Conservation (phyloP, 2,797 vertebrate species). For the Coregonus suidteri region DNA sequence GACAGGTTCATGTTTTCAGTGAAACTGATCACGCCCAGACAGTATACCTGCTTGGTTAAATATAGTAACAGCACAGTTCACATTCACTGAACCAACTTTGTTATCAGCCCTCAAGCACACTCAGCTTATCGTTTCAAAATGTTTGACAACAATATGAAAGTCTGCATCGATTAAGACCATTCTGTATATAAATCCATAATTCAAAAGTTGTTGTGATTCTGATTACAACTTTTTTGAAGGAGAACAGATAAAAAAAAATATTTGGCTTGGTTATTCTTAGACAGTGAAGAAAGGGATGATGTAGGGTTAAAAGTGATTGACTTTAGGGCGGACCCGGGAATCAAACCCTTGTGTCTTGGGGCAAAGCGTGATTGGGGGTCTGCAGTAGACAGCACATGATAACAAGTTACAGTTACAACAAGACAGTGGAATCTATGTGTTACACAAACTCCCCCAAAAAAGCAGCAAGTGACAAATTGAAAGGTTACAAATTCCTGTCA, state of each 20-base stretch:
- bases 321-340: background rate
- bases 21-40: background rate
- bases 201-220: background rate
- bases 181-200: background rate
- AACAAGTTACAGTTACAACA: background rate
- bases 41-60: no score
- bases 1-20: background rate
- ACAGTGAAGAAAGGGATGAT: no score
- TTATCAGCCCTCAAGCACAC: background rate
- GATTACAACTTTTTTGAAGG: background rate
- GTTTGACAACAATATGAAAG: background rate
- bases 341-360: background rate
- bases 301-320: background rate
- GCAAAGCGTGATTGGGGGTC: no score
- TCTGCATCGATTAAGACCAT: background rate
- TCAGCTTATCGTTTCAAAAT: background rate
- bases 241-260: no score
- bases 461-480: no score
- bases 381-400: background rate
- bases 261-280: no score
- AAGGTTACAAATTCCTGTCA: background rate
- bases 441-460: background rate
- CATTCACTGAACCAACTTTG: no score
- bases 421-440: background rate
- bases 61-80: no score